phyloP scores from a whole-genome alignment of 2,113 vertebrate genomes.

The Eretmochelys imbricata region DNA sequence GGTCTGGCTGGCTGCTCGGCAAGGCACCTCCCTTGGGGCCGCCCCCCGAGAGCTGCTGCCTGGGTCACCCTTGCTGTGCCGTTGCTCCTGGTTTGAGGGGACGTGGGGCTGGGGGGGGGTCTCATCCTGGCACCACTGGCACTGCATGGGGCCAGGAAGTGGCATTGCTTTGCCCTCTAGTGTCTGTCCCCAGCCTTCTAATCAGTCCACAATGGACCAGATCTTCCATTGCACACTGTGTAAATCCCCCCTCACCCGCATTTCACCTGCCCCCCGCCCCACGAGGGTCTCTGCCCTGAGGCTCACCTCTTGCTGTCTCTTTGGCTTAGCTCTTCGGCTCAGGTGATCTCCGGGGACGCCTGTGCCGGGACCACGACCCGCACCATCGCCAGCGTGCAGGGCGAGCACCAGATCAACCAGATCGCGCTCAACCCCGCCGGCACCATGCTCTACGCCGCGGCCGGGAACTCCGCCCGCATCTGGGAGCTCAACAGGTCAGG shows the following conservation, averaged over 20 bases:
- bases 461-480: slow-evolving; percentile 91
- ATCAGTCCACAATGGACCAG: rapidly evolving
- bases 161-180: no score
- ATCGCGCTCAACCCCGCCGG: slow-evolving; percentile 92
- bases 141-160: background rate
- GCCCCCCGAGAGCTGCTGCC: no score
- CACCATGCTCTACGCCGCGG: slow-evolving; percentile 89
- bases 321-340: slow-evolving; percentile 88
- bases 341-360: slow-evolving; percentile 92
- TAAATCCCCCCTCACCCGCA: background rate
- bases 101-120: no score
- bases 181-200: rapidly evolving
- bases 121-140: background rate
- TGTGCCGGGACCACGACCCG: slow-evolving; percentile 88
- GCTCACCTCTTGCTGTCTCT: background rate
- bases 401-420: slow-evolving; percentile 97
- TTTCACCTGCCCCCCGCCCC: no score
- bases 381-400: slow-evolving; percentile 88
- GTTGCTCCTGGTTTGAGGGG: no score
- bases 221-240: background rate
- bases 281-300: background rate
- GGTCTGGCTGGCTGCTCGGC: no score
- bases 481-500: slow-evolving; percentile 95
- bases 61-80: no score
- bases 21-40: no score